Conservation (phyloP, 2,113 vertebrate genomes). For the Prietella phreatophila region DNA sequence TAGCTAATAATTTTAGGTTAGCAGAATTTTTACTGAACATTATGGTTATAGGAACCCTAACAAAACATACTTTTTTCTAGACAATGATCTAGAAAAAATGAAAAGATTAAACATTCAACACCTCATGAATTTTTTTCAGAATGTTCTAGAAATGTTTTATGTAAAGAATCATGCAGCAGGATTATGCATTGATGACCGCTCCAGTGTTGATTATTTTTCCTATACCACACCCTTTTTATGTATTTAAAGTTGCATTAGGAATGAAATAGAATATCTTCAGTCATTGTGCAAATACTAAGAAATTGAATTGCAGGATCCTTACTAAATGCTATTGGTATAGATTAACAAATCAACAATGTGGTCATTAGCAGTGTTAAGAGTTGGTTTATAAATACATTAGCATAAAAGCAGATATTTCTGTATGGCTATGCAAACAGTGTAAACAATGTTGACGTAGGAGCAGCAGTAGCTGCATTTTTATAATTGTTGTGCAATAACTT, state of each 20-base stretch:
- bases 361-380: too few relatives aligned
- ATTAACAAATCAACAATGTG: not conserved
- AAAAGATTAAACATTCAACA: not conserved
- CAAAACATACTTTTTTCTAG: not conserved
- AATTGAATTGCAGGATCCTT: not conserved
- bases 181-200: not conserved
- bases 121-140: not conserved
- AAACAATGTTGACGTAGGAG: not conserved
- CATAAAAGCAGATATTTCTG: not conserved
- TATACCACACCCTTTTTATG: not conserved
- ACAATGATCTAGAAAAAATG: not conserved
- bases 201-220: not conserved
- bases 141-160: not conserved
- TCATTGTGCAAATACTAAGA: not conserved
- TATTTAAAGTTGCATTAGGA: not conserved
- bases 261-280: not conserved
- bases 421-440: not conserved
- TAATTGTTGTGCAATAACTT: not conserved
- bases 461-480: not conserved
- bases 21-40: not conserved
- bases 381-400: not conserved
- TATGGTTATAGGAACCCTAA: not conserved
- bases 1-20: not conserved
- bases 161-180: not conserved
- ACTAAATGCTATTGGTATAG: not conserved